These are phyloP conservation scores for Plecotus auritus DNA, from an alignment of 2,113 vertebrate genomes.

Conservation along the genomic window DNA sequence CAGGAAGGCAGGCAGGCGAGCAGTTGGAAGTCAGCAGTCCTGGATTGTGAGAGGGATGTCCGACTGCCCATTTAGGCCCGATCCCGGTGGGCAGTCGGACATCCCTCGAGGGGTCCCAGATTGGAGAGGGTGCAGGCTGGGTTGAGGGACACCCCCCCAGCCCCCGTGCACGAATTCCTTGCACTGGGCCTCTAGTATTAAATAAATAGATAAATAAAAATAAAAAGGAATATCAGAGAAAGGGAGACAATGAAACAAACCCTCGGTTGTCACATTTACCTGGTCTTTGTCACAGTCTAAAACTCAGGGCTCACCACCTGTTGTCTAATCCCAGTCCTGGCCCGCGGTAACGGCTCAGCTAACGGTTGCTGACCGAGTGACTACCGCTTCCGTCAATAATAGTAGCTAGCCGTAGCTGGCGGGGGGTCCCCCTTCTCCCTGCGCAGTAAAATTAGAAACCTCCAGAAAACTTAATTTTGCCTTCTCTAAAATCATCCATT, in stretches of 20 bases:
- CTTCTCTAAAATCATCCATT: not conserved
- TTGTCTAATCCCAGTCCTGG: not conserved
- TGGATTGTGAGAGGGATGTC: no score
- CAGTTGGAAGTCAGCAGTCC: no score
- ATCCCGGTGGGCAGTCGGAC: no score
- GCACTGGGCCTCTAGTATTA: no score
- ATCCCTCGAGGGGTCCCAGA: no score
- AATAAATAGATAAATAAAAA: not conserved
- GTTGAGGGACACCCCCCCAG: no score
- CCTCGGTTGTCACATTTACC: not conserved
- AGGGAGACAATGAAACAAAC: not conserved
- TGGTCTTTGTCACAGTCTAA: not conserved
- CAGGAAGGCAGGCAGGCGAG: no score
- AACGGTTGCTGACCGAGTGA: conserved; percentile 11
- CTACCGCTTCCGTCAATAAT: not conserved
- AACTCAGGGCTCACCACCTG: not conserved
- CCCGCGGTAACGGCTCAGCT: not conserved
- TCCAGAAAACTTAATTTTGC: not conserved
- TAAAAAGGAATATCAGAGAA: not conserved
- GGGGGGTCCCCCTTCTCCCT: not conserved
- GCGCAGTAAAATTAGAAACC: conserved; percentile 34
- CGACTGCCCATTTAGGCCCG: no score
- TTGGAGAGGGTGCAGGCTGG: no score
- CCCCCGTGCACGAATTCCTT: no score
- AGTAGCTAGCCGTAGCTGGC: conserved; percentile 2